phyloP scores from a whole-genome alignment of 1,140 invertebrate genomes.

The Caerostris darwini region DNA sequence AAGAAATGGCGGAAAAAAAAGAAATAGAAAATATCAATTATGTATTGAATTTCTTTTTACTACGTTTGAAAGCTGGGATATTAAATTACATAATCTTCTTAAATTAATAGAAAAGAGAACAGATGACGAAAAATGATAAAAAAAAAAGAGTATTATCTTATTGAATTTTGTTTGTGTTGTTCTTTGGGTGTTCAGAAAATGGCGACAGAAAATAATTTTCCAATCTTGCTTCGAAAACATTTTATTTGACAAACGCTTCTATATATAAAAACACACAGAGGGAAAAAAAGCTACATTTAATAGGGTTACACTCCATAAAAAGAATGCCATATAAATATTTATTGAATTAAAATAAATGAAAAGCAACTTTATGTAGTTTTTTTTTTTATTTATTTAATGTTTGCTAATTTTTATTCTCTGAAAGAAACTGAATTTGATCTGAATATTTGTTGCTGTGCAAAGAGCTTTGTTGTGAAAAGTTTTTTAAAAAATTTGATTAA shows the following conservation, averaged over 20 bases:
- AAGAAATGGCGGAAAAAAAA: neutral
- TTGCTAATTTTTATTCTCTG: neutral
- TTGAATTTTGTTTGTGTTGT: neutral
- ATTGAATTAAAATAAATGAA: neutral
- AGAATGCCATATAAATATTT: neutral
- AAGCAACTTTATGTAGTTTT: neutral
- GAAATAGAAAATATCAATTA: neutral
- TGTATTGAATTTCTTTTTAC: neutral
- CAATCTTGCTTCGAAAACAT: constrained; percentile 1
- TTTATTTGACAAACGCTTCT: constrained; percentile 57
- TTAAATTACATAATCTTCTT: neutral
- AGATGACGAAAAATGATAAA: neutral
- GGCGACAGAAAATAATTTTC: neutral
- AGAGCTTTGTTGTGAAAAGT: neutral
- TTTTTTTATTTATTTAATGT: neutral
- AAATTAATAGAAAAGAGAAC: neutral
- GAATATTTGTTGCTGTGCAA: neutral
- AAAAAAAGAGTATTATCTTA: neutral
- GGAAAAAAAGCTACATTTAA: constrained; percentile 9
- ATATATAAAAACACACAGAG: constrained; percentile 50
- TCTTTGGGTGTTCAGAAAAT: neutral
- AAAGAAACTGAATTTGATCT: neutral
- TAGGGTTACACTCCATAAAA: neutral
- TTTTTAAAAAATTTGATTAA: neutral
- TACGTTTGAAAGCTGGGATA: neutral